A percentile compares a stretch with the other conserved stretches of the same genome.
Evolutionary conservation across 2,113 vertebrate species (phyloP).

Genomic region (Delphinapterus leucas): DNA sequence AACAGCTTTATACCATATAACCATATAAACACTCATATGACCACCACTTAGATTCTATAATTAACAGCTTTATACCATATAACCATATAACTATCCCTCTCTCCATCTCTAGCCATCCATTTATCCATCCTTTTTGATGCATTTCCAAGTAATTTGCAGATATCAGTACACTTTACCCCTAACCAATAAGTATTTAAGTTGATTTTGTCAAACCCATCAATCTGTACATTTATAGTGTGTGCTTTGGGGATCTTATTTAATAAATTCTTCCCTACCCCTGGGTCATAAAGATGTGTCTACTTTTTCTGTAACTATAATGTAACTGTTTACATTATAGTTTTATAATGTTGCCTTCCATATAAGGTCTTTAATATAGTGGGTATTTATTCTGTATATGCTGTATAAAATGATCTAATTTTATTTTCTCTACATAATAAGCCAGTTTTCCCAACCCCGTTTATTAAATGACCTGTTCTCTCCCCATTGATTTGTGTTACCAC

Average conservation of each 20-base stretch:
- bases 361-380: neutral
- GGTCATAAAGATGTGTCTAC: slow-evolving; percentile 8
- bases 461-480: slow-evolving; percentile 15
- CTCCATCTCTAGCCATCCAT: neutral
- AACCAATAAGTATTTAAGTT: neutral
- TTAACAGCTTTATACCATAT: neutral
- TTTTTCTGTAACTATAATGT: neutral
- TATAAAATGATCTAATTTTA: neutral
- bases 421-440: neutral
- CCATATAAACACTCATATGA: neutral
- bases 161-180: neutral
- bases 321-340: neutral
- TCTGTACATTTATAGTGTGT: neutral
- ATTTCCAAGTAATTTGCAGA: slow-evolving; percentile 14
- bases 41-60: neutral
- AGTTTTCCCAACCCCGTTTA: neutral
- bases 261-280: neutral
- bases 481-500: neutral
- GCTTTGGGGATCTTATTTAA: neutral
- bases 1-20: neutral
- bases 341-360: neutral
- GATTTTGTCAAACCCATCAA: neutral
- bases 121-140: neutral
- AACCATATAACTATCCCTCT: neutral
- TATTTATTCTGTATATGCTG: neutral